A percentile compares a stretch with the other conserved stretches of the same genome.
Evolutionary conservation across 2,888 invertebrate genomes (phyloP).

Genomic region (Orthosia incerta): DNA sequence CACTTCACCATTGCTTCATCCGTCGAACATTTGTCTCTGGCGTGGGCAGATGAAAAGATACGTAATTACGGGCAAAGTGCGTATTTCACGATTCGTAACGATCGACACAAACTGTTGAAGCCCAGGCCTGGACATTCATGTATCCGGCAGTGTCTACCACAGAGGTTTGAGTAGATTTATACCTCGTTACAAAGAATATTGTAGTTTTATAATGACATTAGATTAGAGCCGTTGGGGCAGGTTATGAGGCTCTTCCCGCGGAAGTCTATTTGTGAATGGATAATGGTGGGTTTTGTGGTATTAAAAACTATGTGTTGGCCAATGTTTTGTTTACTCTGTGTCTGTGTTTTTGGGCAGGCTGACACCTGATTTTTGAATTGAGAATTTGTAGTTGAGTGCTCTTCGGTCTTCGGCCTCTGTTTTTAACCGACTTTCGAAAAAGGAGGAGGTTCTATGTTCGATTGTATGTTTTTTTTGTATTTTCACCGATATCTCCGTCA

Average conservation of each 20-base stretch:
- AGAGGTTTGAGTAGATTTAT: constrained; percentile 47
- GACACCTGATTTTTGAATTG: too few relatives aligned
- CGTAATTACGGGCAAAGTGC: constrained; percentile 32
- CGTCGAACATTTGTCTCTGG: constrained; percentile 34
- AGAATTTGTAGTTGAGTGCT: too few relatives aligned
- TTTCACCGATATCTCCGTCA: too few relatives aligned
- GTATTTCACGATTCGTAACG: constrained; percentile 48
- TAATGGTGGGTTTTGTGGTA: neutral
- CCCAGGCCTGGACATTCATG: constrained; percentile 54
- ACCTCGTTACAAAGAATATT: constrained; percentile 31
- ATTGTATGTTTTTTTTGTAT: too few relatives aligned
- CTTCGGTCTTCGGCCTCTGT: too few relatives aligned
- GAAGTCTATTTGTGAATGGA: constrained; percentile 11
- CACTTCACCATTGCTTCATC: constrained; percentile 36
- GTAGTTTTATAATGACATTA: constrained; percentile 41
- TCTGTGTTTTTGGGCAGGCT: neutral
- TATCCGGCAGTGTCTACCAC: constrained; percentile 46
- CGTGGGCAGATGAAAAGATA: constrained; percentile 65
- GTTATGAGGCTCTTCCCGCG: constrained; percentile 23
- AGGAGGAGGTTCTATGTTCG: too few relatives aligned
- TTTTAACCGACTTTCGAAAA: too few relatives aligned
- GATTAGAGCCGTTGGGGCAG: constrained; percentile 21
- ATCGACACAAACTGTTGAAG: constrained; percentile 50
- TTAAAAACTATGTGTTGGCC: constrained; percentile 3
- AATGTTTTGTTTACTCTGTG: constrained; percentile 27